phyloP scores from a whole-genome alignment of 2,888 invertebrate species.

The Drosophila melanocephala region DNA sequence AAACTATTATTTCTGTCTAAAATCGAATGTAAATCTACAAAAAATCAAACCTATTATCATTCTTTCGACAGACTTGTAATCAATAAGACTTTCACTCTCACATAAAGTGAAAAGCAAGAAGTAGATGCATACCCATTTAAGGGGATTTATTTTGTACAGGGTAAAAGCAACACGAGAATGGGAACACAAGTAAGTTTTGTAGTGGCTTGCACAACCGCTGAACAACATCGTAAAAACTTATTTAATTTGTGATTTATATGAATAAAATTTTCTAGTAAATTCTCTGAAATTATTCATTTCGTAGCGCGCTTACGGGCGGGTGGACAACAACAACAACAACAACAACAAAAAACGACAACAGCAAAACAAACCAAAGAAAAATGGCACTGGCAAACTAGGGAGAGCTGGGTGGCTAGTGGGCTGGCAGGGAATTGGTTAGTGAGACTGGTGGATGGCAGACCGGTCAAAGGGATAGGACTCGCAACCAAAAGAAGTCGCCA shows the following conservation, averaged over 20 bases:
- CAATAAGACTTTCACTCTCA: background rate
- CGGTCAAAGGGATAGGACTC: conserved; percentile 58
- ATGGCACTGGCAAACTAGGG: conserved; percentile 51
- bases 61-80: background rate
- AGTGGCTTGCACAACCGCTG: conserved; percentile 75
- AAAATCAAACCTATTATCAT: background rate
- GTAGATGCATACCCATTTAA: background rate
- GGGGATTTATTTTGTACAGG: conserved; percentile 5
- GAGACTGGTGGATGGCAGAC: conserved; percentile 2
- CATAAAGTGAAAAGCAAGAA: background rate
- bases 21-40: no score
- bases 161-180: conserved; percentile 29
- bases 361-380: conserved; percentile 58
- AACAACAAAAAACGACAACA: conserved; percentile 26
- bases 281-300: conserved; percentile 80
- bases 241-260: conserved; percentile 80
- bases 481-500: conserved; percentile 55
- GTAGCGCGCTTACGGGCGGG: conserved; percentile 56
- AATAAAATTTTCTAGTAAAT: conserved; percentile 81
- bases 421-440: background rate
- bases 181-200: conserved; percentile 76
- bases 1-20: background rate
- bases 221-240: conserved; percentile 79
- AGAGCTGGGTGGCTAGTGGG: background rate
- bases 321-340: conserved; percentile 33